These are phyloP conservation scores for Chiloscyllium punctatum DNA, from an alignment of 2,797 vertebrate species.

Conservation along the genomic window DNA sequence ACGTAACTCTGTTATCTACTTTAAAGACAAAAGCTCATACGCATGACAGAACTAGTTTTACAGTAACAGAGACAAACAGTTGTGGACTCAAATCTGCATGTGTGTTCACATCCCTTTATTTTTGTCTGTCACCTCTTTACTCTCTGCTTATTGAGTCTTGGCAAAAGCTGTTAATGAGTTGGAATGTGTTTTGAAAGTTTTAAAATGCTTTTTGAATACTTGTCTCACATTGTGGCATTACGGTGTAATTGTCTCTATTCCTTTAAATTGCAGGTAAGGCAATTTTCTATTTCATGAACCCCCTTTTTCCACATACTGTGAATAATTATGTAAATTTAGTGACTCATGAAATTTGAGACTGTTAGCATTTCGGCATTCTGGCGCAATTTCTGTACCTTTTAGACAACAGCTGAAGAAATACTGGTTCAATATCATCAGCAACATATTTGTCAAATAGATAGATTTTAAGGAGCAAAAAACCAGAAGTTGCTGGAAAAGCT, in stretches of 20 bases:
- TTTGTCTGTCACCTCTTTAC: slow-evolving; percentile 12
- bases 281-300: not conserved
- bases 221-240: not conserved
- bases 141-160: not conserved
- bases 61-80: not conserved
- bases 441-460: not conserved
- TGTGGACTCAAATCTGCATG: not conserved
- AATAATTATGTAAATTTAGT: not conserved
- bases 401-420: not conserved
- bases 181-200: not conserved
- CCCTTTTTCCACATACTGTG: not conserved
- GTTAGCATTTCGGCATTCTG: not conserved
- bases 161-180: not conserved
- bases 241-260: not conserved
- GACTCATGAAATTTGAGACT: not conserved
- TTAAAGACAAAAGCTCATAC: not conserved
- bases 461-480: not conserved
- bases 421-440: not conserved
- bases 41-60: not conserved
- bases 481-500: too few species aligned
- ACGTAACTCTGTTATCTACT: not conserved
- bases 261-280: not conserved
- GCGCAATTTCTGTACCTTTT: not conserved
- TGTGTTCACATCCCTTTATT: not conserved
- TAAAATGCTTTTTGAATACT: not conserved